Evolutionary conservation across 2,113 vertebrate species (phyloP).

Genomic region (Cygnus buccinator): DNA sequence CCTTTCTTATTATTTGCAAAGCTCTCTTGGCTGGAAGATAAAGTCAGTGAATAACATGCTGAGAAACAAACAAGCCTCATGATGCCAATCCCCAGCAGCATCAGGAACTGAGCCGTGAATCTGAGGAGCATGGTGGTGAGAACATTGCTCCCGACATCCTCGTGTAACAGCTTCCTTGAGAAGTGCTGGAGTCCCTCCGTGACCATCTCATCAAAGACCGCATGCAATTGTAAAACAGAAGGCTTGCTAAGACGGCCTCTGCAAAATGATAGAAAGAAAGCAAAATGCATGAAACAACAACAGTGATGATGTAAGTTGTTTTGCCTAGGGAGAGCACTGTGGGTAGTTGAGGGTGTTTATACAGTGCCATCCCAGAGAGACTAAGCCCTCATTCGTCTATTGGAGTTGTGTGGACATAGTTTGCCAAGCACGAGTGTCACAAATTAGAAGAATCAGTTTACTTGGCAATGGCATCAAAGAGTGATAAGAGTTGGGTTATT

Average conservation of each 20-base stretch:
- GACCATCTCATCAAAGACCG: background rate
- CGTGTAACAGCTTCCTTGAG: background rate
- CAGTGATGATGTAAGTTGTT: background rate
- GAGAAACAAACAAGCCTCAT: background rate
- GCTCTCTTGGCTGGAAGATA: slow-evolving; percentile 31
- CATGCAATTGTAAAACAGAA: background rate
- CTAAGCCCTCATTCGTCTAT: background rate
- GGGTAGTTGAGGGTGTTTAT: background rate
- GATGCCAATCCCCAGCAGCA: background rate
- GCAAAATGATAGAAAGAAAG: background rate
- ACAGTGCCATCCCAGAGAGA: background rate
- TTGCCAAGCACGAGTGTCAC: background rate
- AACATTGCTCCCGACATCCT: background rate
- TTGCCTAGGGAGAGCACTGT: background rate
- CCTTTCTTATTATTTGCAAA: slow-evolving; percentile 11
- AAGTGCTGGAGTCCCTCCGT: background rate
- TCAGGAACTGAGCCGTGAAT: background rate
- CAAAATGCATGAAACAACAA: background rate
- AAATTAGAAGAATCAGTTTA: background rate
- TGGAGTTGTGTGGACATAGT: background rate
- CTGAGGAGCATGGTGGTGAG: fast-evolving
- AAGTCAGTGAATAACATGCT: background rate
- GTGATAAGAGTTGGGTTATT: background rate
- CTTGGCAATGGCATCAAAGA: background rate
- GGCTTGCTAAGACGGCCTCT: background rate